Base-by-base conservation (phyloP, 2,888 invertebrate species). In the Tinea trinotella region DNA sequence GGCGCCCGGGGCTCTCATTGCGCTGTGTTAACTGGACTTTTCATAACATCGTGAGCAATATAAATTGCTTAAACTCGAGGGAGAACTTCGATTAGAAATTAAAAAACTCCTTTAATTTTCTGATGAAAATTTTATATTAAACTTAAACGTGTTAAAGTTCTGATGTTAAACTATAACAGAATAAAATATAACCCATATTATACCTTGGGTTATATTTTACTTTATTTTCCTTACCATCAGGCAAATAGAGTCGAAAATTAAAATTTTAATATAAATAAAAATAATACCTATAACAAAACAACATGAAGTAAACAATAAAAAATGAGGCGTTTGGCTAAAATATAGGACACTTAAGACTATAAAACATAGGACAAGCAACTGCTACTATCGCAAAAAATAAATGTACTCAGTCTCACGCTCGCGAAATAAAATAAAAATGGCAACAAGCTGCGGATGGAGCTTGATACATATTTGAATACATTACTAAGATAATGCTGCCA, bases 391-490 rank as follows among this genome's bases (percentile, higher is more conserved):
- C 19, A 46, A 46, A 46, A 50, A 53, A 40, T 40, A 53, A 20
- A 20, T 53, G 40, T 35, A 35, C 19, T 64, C 69, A 71, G 65
- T 70, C 74, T 80, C 84, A 84, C 82, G 83, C 77, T 76, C 76
- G 65, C 66, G 74, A 80, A 82, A 82, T 83, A 84, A 85, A 85
- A 83, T 84, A 83, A 80, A 79, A 79, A 73, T 72, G 76, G 65
- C 75, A 76, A 76, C 76, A 75, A 68, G 76, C 74, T 74, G 80
- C 75, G 82, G 76, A 78, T 76, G 78, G 74, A 70, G 75, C 78
- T 76, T 80, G 79, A 83, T 84, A 84, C 82, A 82, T 84, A 85
- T 84, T 85, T 85, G 84, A 84, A 85, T 84, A 84, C 71, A 84
- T 85, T 83, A 84, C 50, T 50, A 22, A 50, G 50, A 50, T 50